Percentiles rank a stretch among this genome's conserved stretches.
These are phyloP conservation scores for Choloepus hoffmanni DNA, from an alignment of 2,113 vertebrate species.

Conservation along the genomic window DNA sequence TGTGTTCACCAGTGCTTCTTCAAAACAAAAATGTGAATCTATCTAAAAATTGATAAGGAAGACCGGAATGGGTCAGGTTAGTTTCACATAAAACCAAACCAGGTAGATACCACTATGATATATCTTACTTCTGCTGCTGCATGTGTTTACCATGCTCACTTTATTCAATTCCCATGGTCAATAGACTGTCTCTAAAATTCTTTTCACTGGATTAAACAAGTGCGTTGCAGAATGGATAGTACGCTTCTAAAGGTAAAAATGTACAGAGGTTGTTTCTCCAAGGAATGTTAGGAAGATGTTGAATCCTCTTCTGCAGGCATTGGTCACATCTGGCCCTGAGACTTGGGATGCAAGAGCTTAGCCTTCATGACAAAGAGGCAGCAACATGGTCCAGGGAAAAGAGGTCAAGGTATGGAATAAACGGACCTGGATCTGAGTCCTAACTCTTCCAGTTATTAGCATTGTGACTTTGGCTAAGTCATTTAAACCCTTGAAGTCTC, in stretches of 20 bases:
- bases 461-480: neutral
- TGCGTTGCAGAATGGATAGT: neutral
- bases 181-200: neutral
- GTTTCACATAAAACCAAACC: neutral
- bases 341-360: neutral
- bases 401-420: neutral
- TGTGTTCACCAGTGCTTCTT: neutral
- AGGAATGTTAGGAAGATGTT: neutral
- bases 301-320: neutral
- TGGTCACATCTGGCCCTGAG: neutral
- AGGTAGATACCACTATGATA: too few species aligned
- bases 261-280: neutral
- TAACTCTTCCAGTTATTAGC: neutral
- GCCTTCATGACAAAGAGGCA: neutral
- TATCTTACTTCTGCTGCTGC: neutral
- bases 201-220: neutral
- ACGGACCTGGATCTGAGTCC: neutral
- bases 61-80: neutral
- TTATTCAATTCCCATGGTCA: neutral
- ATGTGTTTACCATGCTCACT: neutral
- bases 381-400: neutral
- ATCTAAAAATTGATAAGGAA: neutral
- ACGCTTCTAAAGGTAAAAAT: neutral
- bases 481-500: neutral
- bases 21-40: neutral